Percentiles rank a stretch among this genome's conserved stretches.
Evolutionary conservation across 2,888 invertebrate species (phyloP).

Genomic region (Nemotelus nigrinus): DNA sequence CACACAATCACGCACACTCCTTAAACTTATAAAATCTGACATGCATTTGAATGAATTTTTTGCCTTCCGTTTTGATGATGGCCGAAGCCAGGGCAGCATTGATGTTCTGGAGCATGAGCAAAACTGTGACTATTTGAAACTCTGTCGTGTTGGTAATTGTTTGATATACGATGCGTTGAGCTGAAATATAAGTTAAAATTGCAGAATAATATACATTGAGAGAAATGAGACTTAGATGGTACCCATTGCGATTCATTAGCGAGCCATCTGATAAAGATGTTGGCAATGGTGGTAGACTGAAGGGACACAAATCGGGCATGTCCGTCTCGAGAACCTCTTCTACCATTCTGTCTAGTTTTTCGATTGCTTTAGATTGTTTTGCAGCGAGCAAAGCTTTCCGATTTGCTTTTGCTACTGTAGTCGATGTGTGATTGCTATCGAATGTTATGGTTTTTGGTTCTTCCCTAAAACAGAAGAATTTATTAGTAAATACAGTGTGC

Average conservation of each 20-base stretch:
- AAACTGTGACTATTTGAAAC: constrained; percentile 63
- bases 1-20: neutral
- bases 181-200: neutral
- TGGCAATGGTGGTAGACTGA: constrained; percentile 58
- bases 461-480: constrained; percentile 29
- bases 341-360: constrained; percentile 65
- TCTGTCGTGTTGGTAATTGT: constrained; percentile 56
- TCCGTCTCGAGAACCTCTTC: constrained; percentile 63
- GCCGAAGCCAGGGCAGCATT: constrained; percentile 62
- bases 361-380: constrained; percentile 63
- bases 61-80: constrained; percentile 57
- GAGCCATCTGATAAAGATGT: constrained; percentile 62
- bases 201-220: neutral
- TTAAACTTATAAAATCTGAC: constrained; percentile 58
- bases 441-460: constrained; percentile 52
- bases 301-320: constrained; percentile 58
- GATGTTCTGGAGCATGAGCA: constrained; percentile 60
- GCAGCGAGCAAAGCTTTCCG: constrained; percentile 62
- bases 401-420: constrained; percentile 60
- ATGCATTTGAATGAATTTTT: constrained; percentile 63
- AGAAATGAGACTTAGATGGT: neutral
- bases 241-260: constrained; percentile 59
- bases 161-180: constrained; percentile 12
- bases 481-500: neutral
- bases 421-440: constrained; percentile 55